Percentiles rank a stretch among this genome's conserved stretches.
These are phyloP conservation scores for Natrix natrix DNA, from an alignment of 2,797 vertebrate species.

Conservation along the genomic window DNA sequence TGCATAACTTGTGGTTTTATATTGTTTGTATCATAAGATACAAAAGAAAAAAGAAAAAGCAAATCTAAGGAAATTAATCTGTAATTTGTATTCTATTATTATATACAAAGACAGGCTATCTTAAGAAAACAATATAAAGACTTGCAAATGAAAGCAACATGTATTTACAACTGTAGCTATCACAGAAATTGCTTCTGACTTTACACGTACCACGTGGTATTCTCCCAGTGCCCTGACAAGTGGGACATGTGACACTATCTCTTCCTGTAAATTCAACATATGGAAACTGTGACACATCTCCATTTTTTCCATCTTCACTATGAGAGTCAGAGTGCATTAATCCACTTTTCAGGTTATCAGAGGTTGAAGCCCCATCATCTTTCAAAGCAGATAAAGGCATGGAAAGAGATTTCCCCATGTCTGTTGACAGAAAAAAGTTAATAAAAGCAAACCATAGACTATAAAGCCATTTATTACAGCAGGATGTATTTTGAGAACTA, in stretches of 20 bases:
- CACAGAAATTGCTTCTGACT: background rate
- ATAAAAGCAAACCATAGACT: constrained; percentile 24
- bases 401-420: constrained; percentile 92
- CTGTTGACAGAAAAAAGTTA: constrained; percentile 49
- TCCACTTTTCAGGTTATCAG: constrained; percentile 73
- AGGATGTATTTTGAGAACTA: background rate
- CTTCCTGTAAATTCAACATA: constrained; percentile 95
- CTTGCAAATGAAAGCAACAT: background rate
- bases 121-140: background rate
- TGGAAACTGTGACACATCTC: constrained; percentile 93
- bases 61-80: background rate
- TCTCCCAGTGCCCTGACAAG: constrained; percentile 94
- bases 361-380: constrained; percentile 74
- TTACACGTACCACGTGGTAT: constrained; percentile 86
- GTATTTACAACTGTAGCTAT: background rate
- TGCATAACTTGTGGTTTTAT: background rate
- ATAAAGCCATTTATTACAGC: background rate
- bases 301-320: constrained; percentile 75
- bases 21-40: background rate
- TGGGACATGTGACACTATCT: constrained; percentile 95
- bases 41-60: background rate
- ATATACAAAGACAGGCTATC: background rate
- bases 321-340: constrained; percentile 70
- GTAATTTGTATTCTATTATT: background rate
- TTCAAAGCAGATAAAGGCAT: constrained; percentile 77